Evolutionary conservation across 2,888 invertebrate genomes (phyloP).

Genomic region (Chloroclystis v-ata): DNA sequence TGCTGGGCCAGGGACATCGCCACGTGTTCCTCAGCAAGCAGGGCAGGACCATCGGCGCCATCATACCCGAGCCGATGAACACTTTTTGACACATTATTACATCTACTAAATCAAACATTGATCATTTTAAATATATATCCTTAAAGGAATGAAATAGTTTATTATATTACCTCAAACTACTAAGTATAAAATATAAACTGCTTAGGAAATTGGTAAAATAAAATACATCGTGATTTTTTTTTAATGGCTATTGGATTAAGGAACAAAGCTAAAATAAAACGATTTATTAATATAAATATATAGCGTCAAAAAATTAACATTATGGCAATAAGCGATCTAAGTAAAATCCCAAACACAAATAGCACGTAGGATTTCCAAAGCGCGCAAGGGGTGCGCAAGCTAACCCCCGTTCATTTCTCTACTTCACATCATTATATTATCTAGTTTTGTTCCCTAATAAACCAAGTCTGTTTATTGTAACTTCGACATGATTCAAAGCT

Average conservation of each 20-base stretch:
- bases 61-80: slow-evolving; percentile 55
- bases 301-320: slow-evolving; percentile 41
- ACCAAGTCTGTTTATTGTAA: slow-evolving; percentile 54
- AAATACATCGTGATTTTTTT: slow-evolving; percentile 23
- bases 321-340: slow-evolving; percentile 22
- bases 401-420: too few species aligned
- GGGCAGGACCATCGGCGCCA: slow-evolving; percentile 55
- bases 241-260: slow-evolving; percentile 55
- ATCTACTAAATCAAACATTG: not conserved
- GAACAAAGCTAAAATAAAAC: slow-evolving; percentile 64
- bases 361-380: too few species aligned
- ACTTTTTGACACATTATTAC: slow-evolving; percentile 41
- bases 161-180: too few species aligned
- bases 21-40: slow-evolving; percentile 59
- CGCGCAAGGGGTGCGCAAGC: too few species aligned
- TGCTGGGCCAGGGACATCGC: slow-evolving; percentile 54
- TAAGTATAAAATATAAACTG: not conserved
- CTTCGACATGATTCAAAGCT: too few species aligned
- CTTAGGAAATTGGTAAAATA: not conserved
- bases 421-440: slow-evolving; percentile 33
- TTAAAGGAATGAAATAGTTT: too few species aligned
- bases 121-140: not conserved
- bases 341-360: too few species aligned
- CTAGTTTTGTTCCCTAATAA: slow-evolving; percentile 71
- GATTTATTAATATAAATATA: slow-evolving; percentile 36